A percentile compares a stretch with the other conserved stretches of the same genome.
Evolutionary conservation across 2,797 vertebrate species (phyloP).

Genomic region (Spondyliosoma cantharus): DNA sequence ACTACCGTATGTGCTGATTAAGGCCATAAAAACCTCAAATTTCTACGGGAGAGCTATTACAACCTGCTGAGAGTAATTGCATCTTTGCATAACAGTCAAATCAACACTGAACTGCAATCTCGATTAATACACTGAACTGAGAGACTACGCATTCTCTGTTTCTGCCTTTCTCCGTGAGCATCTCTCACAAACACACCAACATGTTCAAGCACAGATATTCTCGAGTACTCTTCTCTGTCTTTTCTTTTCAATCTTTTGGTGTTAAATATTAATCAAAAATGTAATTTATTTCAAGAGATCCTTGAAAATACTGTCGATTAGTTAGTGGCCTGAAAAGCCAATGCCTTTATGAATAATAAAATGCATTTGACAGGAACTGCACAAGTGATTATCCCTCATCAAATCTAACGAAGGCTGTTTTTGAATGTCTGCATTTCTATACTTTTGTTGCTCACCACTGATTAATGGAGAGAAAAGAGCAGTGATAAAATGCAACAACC

Average conservation of each 20-base stretch:
- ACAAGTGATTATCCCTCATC: constrained; percentile 1
- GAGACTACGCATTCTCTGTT: constrained; percentile 3
- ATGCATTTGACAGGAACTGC: constrained; percentile 23
- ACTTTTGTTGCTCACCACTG: background rate
- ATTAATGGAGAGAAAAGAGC: background rate
- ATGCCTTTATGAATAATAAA: constrained; percentile 61
- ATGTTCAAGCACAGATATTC: background rate
- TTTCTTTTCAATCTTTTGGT: constrained; percentile 54
- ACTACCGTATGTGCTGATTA: constrained; percentile 37
- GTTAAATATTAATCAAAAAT: constrained; percentile 70
- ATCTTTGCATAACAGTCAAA: constrained; percentile 61
- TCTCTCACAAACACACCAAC: constrained; percentile 36
- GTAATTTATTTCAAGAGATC: constrained; percentile 72
- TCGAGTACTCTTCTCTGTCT: constrained; percentile 33
- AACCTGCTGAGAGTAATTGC: constrained; percentile 57
- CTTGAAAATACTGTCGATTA: constrained; percentile 62
- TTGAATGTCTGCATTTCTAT: background rate
- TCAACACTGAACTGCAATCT: constrained; percentile 64
- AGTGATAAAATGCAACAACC: background rate
- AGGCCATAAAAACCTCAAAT: constrained; percentile 44
- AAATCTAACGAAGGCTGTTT: constrained; percentile 31
- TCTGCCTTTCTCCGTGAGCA: constrained; percentile 19
- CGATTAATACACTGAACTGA: constrained; percentile 51
- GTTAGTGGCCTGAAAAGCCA: constrained; percentile 46
- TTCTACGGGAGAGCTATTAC: constrained; percentile 52